These are phyloP conservation scores for Semnornis frantzii DNA, from an alignment of 2,113 vertebrate genomes.

Conservation along the genomic window DNA sequence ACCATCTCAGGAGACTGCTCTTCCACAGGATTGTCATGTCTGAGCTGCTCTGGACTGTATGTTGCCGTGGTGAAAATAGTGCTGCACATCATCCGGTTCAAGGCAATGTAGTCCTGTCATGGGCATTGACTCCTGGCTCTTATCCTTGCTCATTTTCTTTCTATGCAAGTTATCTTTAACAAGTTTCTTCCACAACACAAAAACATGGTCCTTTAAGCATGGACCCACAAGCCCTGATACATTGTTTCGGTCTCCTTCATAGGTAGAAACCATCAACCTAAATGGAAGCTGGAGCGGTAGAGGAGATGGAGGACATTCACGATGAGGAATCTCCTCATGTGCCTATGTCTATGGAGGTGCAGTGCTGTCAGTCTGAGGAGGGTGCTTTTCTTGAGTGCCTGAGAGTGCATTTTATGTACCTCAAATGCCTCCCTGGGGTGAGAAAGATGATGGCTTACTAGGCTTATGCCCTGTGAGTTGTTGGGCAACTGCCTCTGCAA, in stretches of 20 bases:
- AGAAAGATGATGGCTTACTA: not conserved
- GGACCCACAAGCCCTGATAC: not conserved
- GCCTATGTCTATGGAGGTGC: not conserved
- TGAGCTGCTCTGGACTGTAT: not conserved
- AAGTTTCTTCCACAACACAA: not conserved
- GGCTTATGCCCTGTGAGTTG: not conserved
- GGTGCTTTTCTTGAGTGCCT: not conserved
- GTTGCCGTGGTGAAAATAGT: not conserved
- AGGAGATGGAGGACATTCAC: not conserved
- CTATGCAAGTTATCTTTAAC: not conserved
- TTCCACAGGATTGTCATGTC: not conserved
- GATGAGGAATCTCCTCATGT: not conserved
- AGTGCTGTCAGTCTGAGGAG: not conserved
- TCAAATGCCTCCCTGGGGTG: not conserved
- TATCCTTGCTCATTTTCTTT: not conserved
- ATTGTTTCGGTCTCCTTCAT: not conserved
- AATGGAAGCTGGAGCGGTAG: not conserved
- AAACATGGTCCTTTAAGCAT: not conserved
- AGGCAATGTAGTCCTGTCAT: rapidly evolving
- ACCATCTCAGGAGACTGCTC: not conserved
- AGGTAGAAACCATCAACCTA: not conserved
- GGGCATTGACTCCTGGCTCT: not conserved
- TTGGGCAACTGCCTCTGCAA: not conserved
- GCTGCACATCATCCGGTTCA: not conserved
- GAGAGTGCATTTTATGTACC: not conserved